Percentiles rank a stretch among this genome's conserved stretches.
phyloP scores from a whole-genome alignment of 1,140 invertebrate species.

The Zaprionus kolodkinae region DNA sequence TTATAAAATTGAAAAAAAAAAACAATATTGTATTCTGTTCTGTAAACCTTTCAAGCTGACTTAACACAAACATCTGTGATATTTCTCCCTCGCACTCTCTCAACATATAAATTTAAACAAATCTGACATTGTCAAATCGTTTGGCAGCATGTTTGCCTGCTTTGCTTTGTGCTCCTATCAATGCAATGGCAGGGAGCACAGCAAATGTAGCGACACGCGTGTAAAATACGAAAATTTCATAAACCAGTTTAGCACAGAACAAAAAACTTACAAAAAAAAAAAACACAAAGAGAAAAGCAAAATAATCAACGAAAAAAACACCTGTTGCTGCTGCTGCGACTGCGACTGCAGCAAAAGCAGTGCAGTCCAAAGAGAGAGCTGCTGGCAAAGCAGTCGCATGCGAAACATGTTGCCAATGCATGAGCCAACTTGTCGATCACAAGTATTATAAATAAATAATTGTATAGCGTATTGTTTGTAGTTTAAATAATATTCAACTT shows the following conservation, averaged over 20 bases:
- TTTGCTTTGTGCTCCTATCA: constrained; percentile 52
- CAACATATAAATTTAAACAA: background rate
- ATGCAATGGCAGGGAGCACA: constrained; percentile 65
- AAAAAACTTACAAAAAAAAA: constrained; percentile 12
- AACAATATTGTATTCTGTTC: too few species aligned
- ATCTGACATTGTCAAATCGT: background rate
- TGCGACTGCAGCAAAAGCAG: background rate
- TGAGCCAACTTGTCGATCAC: background rate
- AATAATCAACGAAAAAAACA: constrained; percentile 47
- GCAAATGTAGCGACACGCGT: constrained; percentile 40
- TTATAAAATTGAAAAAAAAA: too few species aligned
- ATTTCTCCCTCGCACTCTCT: too few species aligned
- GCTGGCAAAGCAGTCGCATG: background rate
- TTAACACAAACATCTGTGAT: too few species aligned
- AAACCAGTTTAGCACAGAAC: constrained; percentile 34
- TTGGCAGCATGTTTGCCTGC: constrained; percentile 6
- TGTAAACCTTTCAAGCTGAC: too few species aligned
- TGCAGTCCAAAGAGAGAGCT: background rate
- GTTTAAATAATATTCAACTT: too few species aligned
- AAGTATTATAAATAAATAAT: too few species aligned
- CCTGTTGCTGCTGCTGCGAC: constrained; percentile 32
- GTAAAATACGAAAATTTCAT: constrained; percentile 17
- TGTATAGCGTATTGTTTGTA: too few species aligned
- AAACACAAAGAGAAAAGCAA: constrained; percentile 6
- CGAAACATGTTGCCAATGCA: background rate